These are phyloP conservation scores for Prolemur simus DNA, from an alignment of 2,113 vertebrate genomes.

Conservation along the genomic window DNA sequence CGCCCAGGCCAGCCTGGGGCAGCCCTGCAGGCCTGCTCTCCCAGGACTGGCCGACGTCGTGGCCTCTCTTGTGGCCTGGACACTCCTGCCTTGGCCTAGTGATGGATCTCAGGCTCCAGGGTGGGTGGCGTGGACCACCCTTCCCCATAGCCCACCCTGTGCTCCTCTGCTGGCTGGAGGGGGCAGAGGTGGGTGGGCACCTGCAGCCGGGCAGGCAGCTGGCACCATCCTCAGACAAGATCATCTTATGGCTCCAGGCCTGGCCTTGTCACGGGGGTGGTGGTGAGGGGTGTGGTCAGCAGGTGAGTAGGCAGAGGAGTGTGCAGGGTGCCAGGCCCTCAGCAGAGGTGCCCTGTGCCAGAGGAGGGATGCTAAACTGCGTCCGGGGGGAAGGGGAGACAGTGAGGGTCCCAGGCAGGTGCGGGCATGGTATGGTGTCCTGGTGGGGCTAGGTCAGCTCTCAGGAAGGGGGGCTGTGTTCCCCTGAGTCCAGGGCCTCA, in stretches of 20 bases:
- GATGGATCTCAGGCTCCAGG: neutral
- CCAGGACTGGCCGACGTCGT: fast-evolving
- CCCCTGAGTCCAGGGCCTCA: too few species aligned
- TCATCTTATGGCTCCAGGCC: fast-evolving
- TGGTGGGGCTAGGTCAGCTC: fast-evolving
- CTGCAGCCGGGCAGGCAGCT: neutral
- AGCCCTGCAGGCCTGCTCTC: neutral
- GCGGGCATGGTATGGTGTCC: fast-evolving
- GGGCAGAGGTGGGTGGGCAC: too few species aligned
- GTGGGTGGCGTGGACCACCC: too few species aligned
- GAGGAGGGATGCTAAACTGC: fast-evolving
- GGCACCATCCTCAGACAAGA: neutral
- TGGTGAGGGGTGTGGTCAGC: neutral
- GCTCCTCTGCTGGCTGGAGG: neutral
- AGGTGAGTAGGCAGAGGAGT: neutral
- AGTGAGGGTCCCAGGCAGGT: too few species aligned
- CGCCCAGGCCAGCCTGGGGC: neutral
- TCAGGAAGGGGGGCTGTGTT: neutral
- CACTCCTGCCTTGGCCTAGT: neutral
- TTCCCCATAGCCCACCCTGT: fast-evolving
- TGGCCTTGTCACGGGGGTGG: neutral
- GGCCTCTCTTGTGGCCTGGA: neutral
- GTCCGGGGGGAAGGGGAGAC: neutral
- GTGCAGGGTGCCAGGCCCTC: neutral
- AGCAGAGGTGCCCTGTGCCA: neutral